Conservation (phyloP, 2,113 vertebrate genomes). For the Periophthalmus modestus region DNA sequence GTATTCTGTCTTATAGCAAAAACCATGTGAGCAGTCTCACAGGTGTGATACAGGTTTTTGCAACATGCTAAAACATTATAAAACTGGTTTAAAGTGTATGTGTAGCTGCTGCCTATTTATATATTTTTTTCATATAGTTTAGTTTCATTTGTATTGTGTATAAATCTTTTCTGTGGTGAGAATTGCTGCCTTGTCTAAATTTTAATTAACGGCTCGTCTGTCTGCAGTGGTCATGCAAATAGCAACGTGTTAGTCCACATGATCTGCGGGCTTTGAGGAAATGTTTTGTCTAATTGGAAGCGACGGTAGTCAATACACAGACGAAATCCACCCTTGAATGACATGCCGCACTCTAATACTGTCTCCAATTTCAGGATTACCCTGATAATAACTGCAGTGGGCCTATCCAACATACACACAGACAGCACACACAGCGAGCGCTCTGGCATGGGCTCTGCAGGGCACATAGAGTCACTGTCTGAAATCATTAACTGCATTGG, state of each 20-base stretch:
- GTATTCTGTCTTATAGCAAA: conserved; percentile 34
- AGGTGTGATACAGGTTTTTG: background rate
- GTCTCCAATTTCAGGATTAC: conserved; percentile 78
- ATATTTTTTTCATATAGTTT: no score
- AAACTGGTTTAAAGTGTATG: no score
- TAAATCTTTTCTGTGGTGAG: background rate
- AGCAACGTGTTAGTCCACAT: conserved; percentile 37
- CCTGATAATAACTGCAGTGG: conserved; percentile 70
- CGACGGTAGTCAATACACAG: conserved; percentile 74
- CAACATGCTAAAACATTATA: no score
- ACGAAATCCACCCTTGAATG: conserved; percentile 68
- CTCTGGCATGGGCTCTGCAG: conserved; percentile 60
- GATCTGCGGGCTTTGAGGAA: conserved; percentile 63
- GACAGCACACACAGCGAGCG: conserved; percentile 55
- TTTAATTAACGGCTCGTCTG: conserved; percentile 49
- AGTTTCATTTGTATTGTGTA: background rate
- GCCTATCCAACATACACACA: conserved; percentile 70
- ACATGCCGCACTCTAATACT: conserved; percentile 71
- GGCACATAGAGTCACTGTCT: conserved; percentile 64
- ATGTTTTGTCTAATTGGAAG: conserved; percentile 75
- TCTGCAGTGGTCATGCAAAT: conserved; percentile 44
- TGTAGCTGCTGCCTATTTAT: no score
- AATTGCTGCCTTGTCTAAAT: conserved; percentile 38
- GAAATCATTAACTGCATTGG: conserved; percentile 63
- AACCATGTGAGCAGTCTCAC: background rate